A percentile compares a stretch with the other conserved stretches of the same genome.
Evolutionary conservation across 2,888 invertebrate genomes (phyloP).

Genomic region (Pasiphila rectangulata): DNA sequence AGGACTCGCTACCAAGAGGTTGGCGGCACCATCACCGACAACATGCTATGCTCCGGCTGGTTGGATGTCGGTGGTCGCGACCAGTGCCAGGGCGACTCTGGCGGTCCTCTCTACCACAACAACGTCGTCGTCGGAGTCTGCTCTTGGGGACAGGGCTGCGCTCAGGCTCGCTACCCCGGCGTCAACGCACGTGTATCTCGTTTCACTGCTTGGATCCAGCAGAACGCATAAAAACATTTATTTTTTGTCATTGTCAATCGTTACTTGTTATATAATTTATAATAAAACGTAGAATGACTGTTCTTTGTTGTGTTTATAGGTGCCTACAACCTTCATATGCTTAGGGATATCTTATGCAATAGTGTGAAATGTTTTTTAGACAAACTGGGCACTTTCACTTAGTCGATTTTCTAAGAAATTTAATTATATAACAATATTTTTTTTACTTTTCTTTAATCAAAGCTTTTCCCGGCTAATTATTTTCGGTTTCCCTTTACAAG

Average conservation of each 20-base stretch:
- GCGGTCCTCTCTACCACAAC: slow-evolving; percentile 43
- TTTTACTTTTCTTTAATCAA: no score
- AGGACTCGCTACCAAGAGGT: slow-evolving; percentile 24
- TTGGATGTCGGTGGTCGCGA: slow-evolving; percentile 40
- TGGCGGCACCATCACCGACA: slow-evolving; percentile 30
- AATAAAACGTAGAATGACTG: background rate
- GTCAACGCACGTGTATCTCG: slow-evolving; percentile 38
- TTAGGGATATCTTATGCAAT: no score
- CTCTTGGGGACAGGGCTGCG: slow-evolving; percentile 40
- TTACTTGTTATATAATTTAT: background rate
- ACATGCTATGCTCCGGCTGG: slow-evolving; percentile 44
- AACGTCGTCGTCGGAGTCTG: slow-evolving; percentile 39
- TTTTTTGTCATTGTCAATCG: background rate
- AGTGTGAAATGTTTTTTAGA: no score
- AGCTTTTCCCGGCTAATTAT: no score
- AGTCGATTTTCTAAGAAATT: no score
- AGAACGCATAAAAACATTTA: slow-evolving; percentile 36
- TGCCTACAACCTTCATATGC: no score
- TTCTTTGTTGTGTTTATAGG: no score
- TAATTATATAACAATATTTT: no score
- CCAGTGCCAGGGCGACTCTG: slow-evolving; percentile 44
- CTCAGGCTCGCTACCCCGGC: slow-evolving; percentile 33
- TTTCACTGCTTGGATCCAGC: slow-evolving; percentile 40
- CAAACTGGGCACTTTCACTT: no score
- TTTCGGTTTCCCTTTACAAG: no score